Evolutionary conservation across 2,888 invertebrate genomes (phyloP).

Genomic region (Pseudoips prasinana): DNA sequence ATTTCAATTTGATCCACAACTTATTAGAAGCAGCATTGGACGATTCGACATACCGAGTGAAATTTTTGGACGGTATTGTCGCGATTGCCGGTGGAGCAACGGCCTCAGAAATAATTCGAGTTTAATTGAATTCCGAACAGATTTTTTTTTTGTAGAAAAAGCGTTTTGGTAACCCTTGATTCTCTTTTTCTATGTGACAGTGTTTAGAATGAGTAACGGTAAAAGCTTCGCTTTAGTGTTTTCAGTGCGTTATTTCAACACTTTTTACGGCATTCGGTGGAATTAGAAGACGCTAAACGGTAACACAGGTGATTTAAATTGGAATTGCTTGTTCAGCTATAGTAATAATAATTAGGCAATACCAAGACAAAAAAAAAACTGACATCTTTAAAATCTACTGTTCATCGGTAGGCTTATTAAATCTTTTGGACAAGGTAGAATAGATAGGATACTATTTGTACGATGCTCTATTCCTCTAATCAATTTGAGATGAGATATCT

Average conservation of each 20-base stretch:
- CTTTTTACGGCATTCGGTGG: conserved; percentile 22
- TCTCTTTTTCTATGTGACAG: conserved; percentile 47
- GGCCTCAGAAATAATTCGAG: conserved; percentile 60
- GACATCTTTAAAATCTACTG: conserved; percentile 12
- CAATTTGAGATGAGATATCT: conserved; percentile 6
- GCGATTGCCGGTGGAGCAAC: conserved; percentile 54
- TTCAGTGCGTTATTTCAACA: conserved; percentile 32
- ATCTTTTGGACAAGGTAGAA: not conserved
- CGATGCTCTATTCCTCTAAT: not conserved
- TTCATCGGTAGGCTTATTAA: not conserved
- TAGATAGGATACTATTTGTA: not conserved
- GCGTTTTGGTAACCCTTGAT: conserved; percentile 42
- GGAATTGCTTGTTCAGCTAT: conserved; percentile 10
- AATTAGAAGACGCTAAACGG: conserved; percentile 35
- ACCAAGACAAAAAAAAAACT: conserved; percentile 7
- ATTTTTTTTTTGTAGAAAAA: conserved; percentile 50
- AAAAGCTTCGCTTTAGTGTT: conserved; percentile 37
- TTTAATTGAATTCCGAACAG: conserved; percentile 72
- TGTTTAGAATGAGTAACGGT: conserved; percentile 43
- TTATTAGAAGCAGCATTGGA: conserved; percentile 63
- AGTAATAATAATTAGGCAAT: conserved; percentile 24
- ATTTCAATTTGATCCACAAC: conserved; percentile 71
- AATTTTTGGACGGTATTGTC: conserved; percentile 67
- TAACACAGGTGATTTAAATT: conserved; percentile 27
- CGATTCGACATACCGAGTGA: conserved; percentile 65